Conservation (phyloP, 2,797 vertebrate genomes). For the Eulemur mongoz region DNA sequence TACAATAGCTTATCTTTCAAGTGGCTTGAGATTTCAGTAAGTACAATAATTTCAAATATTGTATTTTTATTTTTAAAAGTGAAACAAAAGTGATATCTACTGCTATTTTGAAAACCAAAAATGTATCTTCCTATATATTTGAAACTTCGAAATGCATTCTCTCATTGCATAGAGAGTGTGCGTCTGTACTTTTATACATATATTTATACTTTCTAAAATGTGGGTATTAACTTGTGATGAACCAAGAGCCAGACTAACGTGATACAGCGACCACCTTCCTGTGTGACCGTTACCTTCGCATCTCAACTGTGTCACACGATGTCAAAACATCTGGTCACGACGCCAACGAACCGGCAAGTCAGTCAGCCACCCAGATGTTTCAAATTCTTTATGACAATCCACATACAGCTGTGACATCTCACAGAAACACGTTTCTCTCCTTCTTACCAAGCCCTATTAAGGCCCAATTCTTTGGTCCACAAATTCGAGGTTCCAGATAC, state of each 20-base stretch:
- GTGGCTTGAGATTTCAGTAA: background rate
- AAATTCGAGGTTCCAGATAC: background rate
- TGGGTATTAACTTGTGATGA: background rate
- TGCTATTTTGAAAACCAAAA: background rate
- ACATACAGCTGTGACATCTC: accelerated
- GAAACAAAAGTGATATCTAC: background rate
- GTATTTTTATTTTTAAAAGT: background rate
- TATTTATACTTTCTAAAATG: background rate
- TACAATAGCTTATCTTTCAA: background rate
- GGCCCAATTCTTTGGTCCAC: background rate
- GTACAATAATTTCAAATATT: background rate
- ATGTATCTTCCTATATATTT: background rate
- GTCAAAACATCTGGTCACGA: background rate
- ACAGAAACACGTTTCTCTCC: accelerated
- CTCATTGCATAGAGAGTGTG: background rate
- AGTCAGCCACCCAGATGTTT: background rate
- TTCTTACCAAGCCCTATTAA: background rate
- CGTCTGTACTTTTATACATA: no score
- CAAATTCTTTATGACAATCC: background rate
- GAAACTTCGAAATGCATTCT: background rate
- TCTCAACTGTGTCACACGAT: background rate
- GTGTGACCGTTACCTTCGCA: accelerated
- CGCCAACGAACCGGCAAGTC: background rate
- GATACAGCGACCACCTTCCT: background rate
- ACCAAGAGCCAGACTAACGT: background rate